These are phyloP conservation scores for Dicentrarchus labrax DNA, from an alignment of 2,113 vertebrate species.

Conservation along the genomic window DNA sequence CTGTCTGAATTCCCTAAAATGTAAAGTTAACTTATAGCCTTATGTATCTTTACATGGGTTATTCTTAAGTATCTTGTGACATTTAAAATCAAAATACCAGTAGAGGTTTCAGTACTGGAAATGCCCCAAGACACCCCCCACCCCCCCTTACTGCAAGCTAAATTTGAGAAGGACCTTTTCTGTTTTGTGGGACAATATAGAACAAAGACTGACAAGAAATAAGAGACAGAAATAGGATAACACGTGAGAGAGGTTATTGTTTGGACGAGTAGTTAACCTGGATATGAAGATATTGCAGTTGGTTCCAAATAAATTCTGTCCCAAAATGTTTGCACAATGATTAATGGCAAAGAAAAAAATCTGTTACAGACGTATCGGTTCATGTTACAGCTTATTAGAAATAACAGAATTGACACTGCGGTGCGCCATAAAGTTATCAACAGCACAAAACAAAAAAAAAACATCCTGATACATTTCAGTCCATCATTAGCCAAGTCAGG, in stretches of 20 bases:
- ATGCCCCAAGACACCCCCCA: neutral
- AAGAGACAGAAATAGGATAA: constrained; percentile 18
- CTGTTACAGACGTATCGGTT: neutral
- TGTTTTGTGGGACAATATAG: neutral
- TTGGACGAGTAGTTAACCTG: neutral
- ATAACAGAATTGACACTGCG: neutral
- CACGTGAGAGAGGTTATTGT: neutral
- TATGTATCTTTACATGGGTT: neutral
- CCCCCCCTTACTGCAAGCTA: neutral
- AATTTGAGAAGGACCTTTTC: constrained; percentile 27
- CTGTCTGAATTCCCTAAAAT: neutral
- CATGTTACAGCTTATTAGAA: neutral
- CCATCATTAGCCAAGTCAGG: neutral
- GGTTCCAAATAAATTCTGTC: neutral
- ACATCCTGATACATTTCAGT: too few relatives aligned
- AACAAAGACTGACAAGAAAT: constrained; percentile 19
- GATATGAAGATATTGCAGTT: neutral
- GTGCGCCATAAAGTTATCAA: neutral
- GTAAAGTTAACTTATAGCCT: neutral
- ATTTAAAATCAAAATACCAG: neutral
- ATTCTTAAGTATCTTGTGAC: neutral
- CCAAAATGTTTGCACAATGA: neutral
- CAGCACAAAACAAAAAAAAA: neutral
- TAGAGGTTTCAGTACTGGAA: neutral
- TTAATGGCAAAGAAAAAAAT: neutral